These are phyloP conservation scores for Argentina silus DNA, from an alignment of 2,797 vertebrate genomes.

Conservation along the genomic window DNA sequence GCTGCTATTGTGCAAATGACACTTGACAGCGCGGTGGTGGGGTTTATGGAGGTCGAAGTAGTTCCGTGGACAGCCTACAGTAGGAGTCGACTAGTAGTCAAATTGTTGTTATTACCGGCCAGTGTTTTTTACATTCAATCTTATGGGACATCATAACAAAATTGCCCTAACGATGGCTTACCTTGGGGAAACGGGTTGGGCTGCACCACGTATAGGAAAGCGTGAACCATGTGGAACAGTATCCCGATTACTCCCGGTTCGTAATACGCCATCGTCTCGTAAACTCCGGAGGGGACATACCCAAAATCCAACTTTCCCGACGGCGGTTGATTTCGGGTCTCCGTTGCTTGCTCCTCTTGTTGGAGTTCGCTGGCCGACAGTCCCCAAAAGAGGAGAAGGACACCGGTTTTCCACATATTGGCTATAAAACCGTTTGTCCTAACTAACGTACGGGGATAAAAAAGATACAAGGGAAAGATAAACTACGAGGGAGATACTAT, in stretches of 20 bases:
- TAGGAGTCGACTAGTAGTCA: too few relatives aligned
- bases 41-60: too few relatives aligned
- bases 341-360: slow-evolving; percentile 64
- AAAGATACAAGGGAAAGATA: slow-evolving; percentile 2
- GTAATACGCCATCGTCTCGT: slow-evolving; percentile 86
- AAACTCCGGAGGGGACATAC: slow-evolving; percentile 83
- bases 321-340: slow-evolving; percentile 56
- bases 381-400: slow-evolving; percentile 74
- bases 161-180: slow-evolving; percentile 64
- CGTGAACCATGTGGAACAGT: slow-evolving; percentile 87
- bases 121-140: not conserved
- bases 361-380: slow-evolving; percentile 73
- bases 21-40: too few relatives aligned
- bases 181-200: slow-evolving; percentile 92
- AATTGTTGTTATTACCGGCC: not conserved
- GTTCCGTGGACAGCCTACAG: too few relatives aligned
- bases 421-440: not conserved
- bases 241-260: slow-evolving; percentile 82
- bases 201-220: slow-evolving; percentile 87
- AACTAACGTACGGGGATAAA: slow-evolving; percentile 1
- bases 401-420: slow-evolving; percentile 73
- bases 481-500: not conserved
- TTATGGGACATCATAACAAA: not conserved
- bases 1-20: too few relatives aligned
- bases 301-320: slow-evolving; percentile 86